These are phyloP conservation scores for Thalassoma bifasciatum DNA, from an alignment of 2,113 vertebrate genomes.

Conservation along the genomic window DNA sequence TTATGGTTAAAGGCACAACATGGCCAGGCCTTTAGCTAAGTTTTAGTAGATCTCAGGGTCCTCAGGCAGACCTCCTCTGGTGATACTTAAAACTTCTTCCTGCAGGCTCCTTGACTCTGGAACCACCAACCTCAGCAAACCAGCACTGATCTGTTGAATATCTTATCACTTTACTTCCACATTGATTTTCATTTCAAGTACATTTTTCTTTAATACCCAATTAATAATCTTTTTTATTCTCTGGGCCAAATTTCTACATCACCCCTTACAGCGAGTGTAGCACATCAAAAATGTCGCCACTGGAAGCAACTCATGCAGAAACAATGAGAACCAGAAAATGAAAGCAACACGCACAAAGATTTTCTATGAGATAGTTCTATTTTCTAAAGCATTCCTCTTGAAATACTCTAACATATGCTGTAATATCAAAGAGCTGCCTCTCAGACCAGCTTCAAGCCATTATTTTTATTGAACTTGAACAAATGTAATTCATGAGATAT, in stretches of 20 bases:
- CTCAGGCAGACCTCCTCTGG: conserved; percentile 22
- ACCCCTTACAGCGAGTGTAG: too few species aligned
- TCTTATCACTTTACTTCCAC: background rate
- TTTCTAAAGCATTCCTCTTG: background rate
- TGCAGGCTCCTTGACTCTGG: conserved; percentile 2
- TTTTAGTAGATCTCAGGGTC: conserved; percentile 21
- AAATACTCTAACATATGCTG: background rate
- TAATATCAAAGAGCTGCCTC: background rate
- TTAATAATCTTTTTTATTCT: too few species aligned
- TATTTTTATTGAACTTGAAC: conserved; percentile 10
- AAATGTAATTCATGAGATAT: conserved; percentile 14
- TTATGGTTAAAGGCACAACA: conserved; percentile 4
- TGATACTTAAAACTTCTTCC: background rate
- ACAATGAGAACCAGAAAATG: background rate
- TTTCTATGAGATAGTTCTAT: background rate
- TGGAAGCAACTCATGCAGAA: background rate
- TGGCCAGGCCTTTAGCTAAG: background rate
- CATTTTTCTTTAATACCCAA: too few species aligned
- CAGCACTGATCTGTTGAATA: background rate
- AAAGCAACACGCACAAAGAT: background rate
- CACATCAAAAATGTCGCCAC: too few species aligned
- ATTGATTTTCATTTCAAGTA: too few species aligned
- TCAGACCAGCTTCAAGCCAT: background rate
- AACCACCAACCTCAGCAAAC: background rate
- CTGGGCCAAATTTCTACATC: too few species aligned